phyloP scores from a whole-genome alignment of 2,888 invertebrate genomes.

The Monopis laevigella region DNA sequence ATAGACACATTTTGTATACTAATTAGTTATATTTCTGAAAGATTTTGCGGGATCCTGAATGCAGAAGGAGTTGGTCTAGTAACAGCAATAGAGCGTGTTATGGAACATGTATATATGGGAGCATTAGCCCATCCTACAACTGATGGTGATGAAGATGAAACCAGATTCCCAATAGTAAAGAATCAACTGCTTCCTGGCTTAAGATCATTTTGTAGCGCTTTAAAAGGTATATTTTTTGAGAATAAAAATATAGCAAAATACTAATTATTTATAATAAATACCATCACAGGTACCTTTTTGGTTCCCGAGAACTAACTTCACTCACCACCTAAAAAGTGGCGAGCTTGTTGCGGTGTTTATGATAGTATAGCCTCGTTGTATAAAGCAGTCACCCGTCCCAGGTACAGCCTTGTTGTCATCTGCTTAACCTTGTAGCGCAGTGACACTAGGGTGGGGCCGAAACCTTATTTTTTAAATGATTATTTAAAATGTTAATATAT shows the following conservation, averaged over 20 bases:
- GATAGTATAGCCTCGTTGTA: too few relatives aligned
- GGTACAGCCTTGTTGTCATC: too few relatives aligned
- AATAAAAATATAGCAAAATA: too few relatives aligned
- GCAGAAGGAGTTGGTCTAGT: slow-evolving; percentile 82
- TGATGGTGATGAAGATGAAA: slow-evolving; percentile 84
- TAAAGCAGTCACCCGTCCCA: too few relatives aligned
- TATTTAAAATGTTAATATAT: not conserved
- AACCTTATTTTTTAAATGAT: not conserved
- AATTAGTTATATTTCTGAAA: too few relatives aligned
- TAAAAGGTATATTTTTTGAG: slow-evolving; percentile 70
- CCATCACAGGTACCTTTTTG: too few relatives aligned
- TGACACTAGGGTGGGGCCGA: not conserved
- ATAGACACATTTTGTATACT: too few relatives aligned
- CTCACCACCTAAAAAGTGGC: too few relatives aligned
- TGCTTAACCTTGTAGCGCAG: too few relatives aligned
- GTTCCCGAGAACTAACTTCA: not conserved
- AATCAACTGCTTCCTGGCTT: slow-evolving; percentile 84
- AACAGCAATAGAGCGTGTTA: slow-evolving; percentile 86
- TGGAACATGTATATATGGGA: slow-evolving; percentile 91
- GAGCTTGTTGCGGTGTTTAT: too few relatives aligned
- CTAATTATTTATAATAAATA: too few relatives aligned
- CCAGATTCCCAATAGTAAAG: slow-evolving; percentile 82
- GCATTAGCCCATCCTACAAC: slow-evolving; percentile 82
- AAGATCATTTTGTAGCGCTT: slow-evolving; percentile 88
- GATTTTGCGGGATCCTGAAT: slow-evolving; percentile 84